These are phyloP conservation scores for Hippocampus guttulatus DNA, from an alignment of 2,113 vertebrate species.

Conservation along the genomic window DNA sequence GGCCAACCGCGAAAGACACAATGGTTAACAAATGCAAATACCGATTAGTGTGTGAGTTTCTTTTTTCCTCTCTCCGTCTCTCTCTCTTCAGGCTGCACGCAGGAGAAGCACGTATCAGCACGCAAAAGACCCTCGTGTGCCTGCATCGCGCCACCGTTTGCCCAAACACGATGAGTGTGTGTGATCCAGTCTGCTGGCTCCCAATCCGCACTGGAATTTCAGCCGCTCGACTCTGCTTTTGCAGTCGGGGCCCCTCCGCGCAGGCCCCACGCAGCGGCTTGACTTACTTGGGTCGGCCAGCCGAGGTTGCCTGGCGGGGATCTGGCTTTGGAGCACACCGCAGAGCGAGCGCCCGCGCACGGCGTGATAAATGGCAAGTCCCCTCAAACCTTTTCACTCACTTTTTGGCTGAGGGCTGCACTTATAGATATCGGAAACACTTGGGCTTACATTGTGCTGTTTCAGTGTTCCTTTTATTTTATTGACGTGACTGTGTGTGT, in stretches of 20 bases:
- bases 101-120: too few relatives aligned
- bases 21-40: too few relatives aligned
- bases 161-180: not conserved
- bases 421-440: not conserved
- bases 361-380: conserved; percentile 29
- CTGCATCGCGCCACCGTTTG: not conserved
- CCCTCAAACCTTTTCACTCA: conserved; percentile 12
- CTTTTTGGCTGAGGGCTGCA: not conserved
- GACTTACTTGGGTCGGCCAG: conserved; percentile 40
- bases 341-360: conserved; percentile 16
- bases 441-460: too few relatives aligned
- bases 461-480: too few relatives aligned
- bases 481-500: too few relatives aligned
- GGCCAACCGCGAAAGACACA: too few relatives aligned
- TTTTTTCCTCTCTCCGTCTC: too few relatives aligned
- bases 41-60: too few relatives aligned
- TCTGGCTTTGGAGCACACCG: conserved; percentile 30
- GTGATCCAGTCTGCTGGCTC: conserved; percentile 59
- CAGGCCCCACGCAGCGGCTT: conserved; percentile 30
- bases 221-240: conserved; percentile 43
- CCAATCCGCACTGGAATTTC: conserved; percentile 66
- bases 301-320: conserved; percentile 26
- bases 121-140: too few relatives aligned
- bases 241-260: conserved; percentile 37
- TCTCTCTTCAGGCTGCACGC: too few relatives aligned